Evolutionary conservation across 2,113 vertebrate species (phyloP), one percentile per base, ranked within the genome.

Genomic region (Excalfactoria chinensis): DNA sequence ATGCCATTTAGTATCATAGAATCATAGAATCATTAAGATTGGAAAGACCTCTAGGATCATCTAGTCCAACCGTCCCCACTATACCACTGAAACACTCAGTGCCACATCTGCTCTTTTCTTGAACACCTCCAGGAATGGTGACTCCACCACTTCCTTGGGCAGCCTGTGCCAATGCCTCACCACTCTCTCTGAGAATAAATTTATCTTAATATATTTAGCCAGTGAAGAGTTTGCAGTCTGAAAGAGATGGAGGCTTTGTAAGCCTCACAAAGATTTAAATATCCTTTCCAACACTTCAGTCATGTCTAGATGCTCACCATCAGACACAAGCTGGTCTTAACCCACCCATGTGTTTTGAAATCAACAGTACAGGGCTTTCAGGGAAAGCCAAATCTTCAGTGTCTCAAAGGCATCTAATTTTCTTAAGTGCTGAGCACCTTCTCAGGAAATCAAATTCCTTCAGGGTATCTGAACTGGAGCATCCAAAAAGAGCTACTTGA

Each of bases 361-460:
- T 5, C 19, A 72, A 20, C 21, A 53, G 32, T 78, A 74, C 8
- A 44, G 28, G 8, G 25, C 41, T 12, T 28, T 75, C 86, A 88
- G 32, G 30, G 51, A 87, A 87, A 87, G 13, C 9, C 18, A 63
- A 73, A 26, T 20, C 25, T 86, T 93, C 25, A 43, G 7, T 37
- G n/a, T 56, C 68, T 79, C 74, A 74, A 46, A 79, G 19, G 6
- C 9, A 14, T 25, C 73, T 85, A 22, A 66, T 79, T 86, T 79
- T 69, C n/a, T 82, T 41, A 73, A 85, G 72, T 63, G 25, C 11
- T 82, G 49, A 78, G 6, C 30, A 79, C 15, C 15, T 59, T 92
- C 74, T 91, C 82, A 89, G 87, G 66, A 91, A 93, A 91, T 89
- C 40, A 30, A 70, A 25, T 89, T n/a, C 81, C 68, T 92, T 83